Base-by-base conservation (phyloP, 2,888 invertebrate genomes). In the Elegia similella region DNA sequence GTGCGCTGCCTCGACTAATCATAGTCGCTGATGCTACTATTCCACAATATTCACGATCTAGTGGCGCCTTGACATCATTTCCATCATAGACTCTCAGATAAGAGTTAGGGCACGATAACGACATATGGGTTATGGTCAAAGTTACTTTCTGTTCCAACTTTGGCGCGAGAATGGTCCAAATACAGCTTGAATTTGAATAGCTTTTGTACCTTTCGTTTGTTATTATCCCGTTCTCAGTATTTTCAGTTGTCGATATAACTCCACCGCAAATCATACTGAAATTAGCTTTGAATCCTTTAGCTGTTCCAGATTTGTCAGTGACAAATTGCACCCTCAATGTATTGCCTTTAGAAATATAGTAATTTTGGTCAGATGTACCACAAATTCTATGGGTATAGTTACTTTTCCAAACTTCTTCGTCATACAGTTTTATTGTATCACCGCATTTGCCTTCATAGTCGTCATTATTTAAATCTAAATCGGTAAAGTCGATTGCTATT, bases 271-370 rank as follows among this genome's bases (percentile, higher is more conserved):
- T 93, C 70, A 92, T 92, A 52, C 83, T 91, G 84, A 93, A 96
- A 50, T 92, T 92, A 2, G 96, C 95, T 68, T 92, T 93, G 77
- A 98, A 98, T 8, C 98, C 98, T 84, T 95, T 95, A 0, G 93
- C 93, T 30, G 93, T 86, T 1, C 93, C 78, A 6, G 82, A 78
- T 2, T 73, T 78, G 74, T 95, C 93, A 0, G 94, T 92, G 57
- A 90, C 90, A 80, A 97, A 94, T 47, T 94, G 93, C 6, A 98
- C 76, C 8, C 93, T 80, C 69, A 97, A 85, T 59, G 87, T 78
- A 82, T 95, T 95, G 32, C 92, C 86, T 15, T 93, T 92, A 0
- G 96, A 94, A 48, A 84, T 72, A 44, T 93, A 90, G 73, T 72
- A 74, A 43, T 76, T 73, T 42, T 60, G 52, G 59, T 74, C 59